Evolutionary conservation across 2,113 vertebrate species (phyloP).

Genomic region (Cryptomyrus ogoouensis): DNA sequence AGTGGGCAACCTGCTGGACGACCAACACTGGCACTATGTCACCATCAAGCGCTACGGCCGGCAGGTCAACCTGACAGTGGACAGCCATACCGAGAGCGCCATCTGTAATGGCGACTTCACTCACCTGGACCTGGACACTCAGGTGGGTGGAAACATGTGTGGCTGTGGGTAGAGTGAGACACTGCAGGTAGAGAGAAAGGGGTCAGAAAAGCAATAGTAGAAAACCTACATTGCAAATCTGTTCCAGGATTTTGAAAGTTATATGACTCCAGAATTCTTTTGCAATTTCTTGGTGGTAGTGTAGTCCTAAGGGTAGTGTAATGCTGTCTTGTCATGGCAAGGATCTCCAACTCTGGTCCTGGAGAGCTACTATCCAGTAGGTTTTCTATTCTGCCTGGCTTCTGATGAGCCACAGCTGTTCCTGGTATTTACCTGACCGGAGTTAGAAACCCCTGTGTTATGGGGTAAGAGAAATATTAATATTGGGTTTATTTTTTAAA

Average conservation of each 20-base stretch:
- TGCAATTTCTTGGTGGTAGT: neutral
- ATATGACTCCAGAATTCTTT: neutral
- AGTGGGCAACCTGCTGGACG: conserved; percentile 84
- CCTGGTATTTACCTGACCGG: neutral
- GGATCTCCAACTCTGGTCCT: neutral
- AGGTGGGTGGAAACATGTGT: conserved; percentile 61
- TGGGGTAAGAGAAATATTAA: neutral
- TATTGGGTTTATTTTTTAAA: neutral
- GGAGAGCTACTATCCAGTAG: neutral
- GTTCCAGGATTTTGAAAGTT: neutral
- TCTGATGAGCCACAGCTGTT: neutral
- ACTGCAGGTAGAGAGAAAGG: neutral
- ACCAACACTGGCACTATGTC: conserved; percentile 92
- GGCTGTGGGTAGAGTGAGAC: neutral
- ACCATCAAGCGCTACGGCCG: conserved; percentile 77
- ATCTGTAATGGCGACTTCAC: conserved; percentile 79
- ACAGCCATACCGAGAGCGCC: conserved; percentile 75
- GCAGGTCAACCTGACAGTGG: conserved; percentile 84
- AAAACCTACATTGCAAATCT: neutral
- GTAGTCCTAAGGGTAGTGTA: neutral
- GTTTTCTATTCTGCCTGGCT: neutral
- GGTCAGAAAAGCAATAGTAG: neutral
- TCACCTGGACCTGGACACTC: conserved; percentile 78
- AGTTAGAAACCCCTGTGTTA: neutral
- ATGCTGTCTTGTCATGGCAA: neutral